Evolutionary conservation across 2,113 vertebrate species (phyloP).

Genomic region (Steatornis caripensis): DNA sequence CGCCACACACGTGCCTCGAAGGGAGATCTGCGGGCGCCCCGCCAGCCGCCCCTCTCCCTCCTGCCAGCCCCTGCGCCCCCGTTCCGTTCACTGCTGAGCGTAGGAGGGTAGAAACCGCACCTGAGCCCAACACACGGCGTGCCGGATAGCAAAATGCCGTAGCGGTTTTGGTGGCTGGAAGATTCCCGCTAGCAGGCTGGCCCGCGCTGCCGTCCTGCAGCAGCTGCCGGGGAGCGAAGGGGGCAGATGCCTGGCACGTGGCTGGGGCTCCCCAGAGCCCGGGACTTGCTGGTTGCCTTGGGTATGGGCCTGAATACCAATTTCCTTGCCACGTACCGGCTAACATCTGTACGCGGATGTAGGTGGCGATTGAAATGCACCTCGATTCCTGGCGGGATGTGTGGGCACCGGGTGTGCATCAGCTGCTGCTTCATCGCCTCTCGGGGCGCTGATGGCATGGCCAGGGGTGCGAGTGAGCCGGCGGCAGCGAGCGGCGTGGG

Average conservation of each 20-base stretch:
- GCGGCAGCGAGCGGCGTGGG: not conserved
- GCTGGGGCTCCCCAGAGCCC: conserved; percentile 17
- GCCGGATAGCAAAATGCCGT: not conserved
- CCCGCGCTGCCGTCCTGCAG: not conserved
- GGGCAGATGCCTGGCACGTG: conserved; percentile 18
- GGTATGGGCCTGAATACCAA: not conserved
- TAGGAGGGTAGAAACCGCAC: not conserved
- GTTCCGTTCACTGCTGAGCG: rapidly evolving
- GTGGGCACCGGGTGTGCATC: not conserved
- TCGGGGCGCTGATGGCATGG: not conserved
- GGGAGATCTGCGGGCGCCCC: not conserved
- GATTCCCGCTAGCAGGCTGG: not conserved
- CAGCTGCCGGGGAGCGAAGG: not conserved
- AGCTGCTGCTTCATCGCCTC: not conserved
- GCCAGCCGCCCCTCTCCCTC: not conserved
- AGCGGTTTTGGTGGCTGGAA: not conserved
- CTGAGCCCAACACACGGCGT: rapidly evolving
- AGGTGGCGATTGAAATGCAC: not conserved
- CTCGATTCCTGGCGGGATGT: not conserved
- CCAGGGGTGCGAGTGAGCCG: not conserved
- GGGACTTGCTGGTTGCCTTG: not conserved
- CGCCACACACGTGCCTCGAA: not conserved
- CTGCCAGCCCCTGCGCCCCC: not conserved
- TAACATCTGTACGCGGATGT: not conserved
- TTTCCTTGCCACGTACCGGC: not conserved